Percentiles rank a stretch among this genome's conserved stretches.
These are phyloP conservation scores for Actinopyga echinites DNA, from an alignment of 53 echinoderm and acorn worm species.

Conservation along the genomic window DNA sequence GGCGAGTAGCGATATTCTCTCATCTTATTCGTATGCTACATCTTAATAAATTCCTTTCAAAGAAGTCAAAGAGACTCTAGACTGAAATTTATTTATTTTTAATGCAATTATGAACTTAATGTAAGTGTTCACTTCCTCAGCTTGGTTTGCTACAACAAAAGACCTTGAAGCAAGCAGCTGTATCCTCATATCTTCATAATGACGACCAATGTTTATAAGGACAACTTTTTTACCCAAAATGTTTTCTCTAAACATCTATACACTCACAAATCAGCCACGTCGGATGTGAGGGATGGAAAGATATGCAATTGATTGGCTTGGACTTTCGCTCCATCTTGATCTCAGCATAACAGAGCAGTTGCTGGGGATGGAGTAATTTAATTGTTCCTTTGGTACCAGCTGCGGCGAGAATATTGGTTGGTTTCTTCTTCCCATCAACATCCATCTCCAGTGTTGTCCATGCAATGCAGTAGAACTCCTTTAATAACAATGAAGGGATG, in stretches of 20 bases:
- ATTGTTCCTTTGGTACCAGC: conserved; percentile 79
- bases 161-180: no score
- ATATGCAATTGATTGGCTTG: conserved; percentile 82
- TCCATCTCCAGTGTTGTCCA: conserved; percentile 89
- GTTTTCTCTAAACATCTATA: neutral
- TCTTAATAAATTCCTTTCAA: no score
- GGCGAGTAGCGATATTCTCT: no score
- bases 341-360: conserved; percentile 87
- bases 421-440: conserved; percentile 31
- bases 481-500: neutral
- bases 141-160: no score
- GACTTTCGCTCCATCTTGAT: conserved; percentile 64
- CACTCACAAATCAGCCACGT: conserved; percentile 97
- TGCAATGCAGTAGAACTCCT: conserved; percentile 99
- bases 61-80: no score
- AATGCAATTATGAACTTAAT: no score
- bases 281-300: conserved; percentile 77
- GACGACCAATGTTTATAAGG: no score
- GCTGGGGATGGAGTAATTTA: conserved; percentile 86
- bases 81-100: no score
- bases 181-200: no score
- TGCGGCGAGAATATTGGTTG: conserved; percentile 82
- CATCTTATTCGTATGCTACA: no score
- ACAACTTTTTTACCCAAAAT: no score
- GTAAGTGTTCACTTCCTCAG: no score